Conservation (phyloP, 2,888 invertebrate species). For the Nudaria mundana region DNA sequence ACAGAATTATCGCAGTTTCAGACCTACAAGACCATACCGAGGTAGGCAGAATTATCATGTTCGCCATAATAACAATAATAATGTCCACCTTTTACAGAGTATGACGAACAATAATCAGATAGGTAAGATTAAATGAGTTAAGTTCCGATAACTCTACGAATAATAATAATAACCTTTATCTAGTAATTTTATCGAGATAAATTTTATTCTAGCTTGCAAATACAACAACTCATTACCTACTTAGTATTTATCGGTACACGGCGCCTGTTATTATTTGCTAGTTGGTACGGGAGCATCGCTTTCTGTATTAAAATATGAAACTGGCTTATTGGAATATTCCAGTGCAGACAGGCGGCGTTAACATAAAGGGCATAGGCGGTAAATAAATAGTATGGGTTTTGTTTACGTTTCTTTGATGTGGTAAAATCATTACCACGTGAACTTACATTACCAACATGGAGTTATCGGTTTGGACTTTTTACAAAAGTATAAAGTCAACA, state of each 20-base stretch:
- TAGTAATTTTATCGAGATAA: not conserved
- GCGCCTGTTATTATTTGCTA: not conserved
- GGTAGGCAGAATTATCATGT: not conserved
- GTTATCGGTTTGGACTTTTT: not conserved
- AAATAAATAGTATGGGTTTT: not conserved
- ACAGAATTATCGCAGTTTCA: not conserved
- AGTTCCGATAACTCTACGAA: not conserved
- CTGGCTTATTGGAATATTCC: not conserved
- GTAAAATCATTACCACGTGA: not conserved
- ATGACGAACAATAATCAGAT: not conserved
- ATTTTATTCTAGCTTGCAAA: not conserved
- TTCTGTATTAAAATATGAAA: not conserved
- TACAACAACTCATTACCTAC: not conserved
- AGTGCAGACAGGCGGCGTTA: not conserved
- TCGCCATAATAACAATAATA: no score
- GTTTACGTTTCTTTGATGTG: not conserved
- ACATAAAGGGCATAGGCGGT: not conserved
- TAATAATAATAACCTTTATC: no score
- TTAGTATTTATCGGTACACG: not conserved
- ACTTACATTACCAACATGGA: not conserved
- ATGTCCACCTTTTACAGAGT: not conserved
- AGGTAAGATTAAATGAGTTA: no score
- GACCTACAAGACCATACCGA: not conserved
- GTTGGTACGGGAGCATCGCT: not conserved
- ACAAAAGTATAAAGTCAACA: not conserved